phyloP scores from a whole-genome alignment of 2,113 vertebrate species.

The Cettia cetti region DNA sequence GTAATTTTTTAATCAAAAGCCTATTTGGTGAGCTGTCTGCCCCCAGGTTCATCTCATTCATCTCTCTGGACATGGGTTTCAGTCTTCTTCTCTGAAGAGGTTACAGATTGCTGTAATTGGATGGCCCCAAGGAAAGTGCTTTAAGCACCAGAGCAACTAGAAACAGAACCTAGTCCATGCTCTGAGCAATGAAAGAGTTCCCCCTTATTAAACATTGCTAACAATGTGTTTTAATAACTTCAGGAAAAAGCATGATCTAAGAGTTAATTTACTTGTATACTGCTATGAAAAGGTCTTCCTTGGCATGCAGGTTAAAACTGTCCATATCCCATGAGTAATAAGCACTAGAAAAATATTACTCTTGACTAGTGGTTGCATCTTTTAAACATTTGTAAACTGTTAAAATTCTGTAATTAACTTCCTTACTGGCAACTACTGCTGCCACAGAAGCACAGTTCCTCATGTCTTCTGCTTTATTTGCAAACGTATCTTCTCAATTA shows the following conservation, averaged over 20 bases:
- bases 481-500: not conserved
- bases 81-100: conserved; percentile 56
- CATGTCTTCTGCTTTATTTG: not conserved
- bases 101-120: conserved; percentile 60
- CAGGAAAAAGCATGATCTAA: not conserved
- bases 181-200: not conserved
- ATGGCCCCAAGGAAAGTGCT: conserved; percentile 45
- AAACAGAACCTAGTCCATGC: not conserved
- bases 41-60: conserved; percentile 38
- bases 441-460: not conserved
- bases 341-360: not conserved
- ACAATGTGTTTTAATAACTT: not conserved
- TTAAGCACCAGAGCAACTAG: not conserved
- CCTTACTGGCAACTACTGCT: not conserved
- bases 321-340: not conserved
- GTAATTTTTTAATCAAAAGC: conserved; percentile 65
- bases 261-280: not conserved
- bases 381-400: not conserved
- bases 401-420: not conserved
- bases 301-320: not conserved
- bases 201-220: not conserved
- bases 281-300: not conserved
- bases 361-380: not conserved
- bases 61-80: conserved; percentile 45
- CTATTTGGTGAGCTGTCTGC: conserved; percentile 53